Evolutionary conservation across 2,797 vertebrate species (phyloP), one percentile per base, ranked within the genome.

Genomic region (Perdix hodgsoniae): DNA sequence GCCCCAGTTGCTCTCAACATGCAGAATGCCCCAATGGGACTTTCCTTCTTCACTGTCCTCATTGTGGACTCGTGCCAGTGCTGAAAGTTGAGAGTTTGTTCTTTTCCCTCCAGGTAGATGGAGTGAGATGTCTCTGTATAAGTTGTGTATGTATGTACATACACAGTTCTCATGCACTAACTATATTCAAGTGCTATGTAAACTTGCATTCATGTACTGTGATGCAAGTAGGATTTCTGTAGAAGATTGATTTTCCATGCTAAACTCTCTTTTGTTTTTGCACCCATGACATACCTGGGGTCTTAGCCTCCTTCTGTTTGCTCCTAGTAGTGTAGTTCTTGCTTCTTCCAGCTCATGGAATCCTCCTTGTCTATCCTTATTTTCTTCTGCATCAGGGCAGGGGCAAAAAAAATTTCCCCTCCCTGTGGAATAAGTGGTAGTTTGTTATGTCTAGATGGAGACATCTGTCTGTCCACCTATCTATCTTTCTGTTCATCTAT

Each of bases 251-350:
- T 71, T 49, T 29, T 60, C 65, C 47, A 27, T 16, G 11, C 15
- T 63, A n/a, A 72, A 35, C 17, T 29, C 13, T 21, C 18, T 31
- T 29, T 65, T 33, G 21, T 66, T 61, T 61, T 56, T 26, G 11
- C 3, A 33, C 5, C 23, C 3, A 0, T 39, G 27, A 11, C 7
- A 0, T 40, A 50, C 9, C 24, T 44, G n/a, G 42, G 29, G 9
- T 56, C 3, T 1, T 9, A 61, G 11, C 19, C 24, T 67, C n/a
- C 78, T 39, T 57, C 39, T 44, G 16, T 67, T 39, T 50, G 13
- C 5, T 87, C 35, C 37, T 47, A 27, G 21, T 21, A 45, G 42
- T 19, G 27, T 42, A 27, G 9, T 45, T 50, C 22, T 45, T 75
- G 71, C 22, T 87, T 39, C 31, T 86, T 54, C 61, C 66, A 50